Base-by-base conservation (phyloP, 2,888 invertebrate genomes). In the Drosophila melanosoma region DNA sequence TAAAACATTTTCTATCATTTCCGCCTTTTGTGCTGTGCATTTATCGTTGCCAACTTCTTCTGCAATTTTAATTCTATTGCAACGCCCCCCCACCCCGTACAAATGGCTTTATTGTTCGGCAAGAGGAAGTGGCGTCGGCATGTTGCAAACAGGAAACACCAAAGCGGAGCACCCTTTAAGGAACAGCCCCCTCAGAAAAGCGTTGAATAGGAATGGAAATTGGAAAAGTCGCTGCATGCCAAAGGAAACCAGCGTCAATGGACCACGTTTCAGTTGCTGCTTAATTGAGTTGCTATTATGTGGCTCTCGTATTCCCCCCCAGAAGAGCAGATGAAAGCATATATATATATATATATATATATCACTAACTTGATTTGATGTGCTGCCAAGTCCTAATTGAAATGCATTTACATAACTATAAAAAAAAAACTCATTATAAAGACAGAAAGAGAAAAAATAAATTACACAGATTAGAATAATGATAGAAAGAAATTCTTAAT, bases 1-100 rank as follows among this genome's bases (percentile, higher is more conserved):
- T 89, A 87, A 87, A 87, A 85, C 89, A 84, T 82, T 87, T 85
- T 87, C 87, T 80, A 87, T 87, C 79, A 85, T 85, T 87, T 87
- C 85, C 87, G 85, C 62, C 58, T 78, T 84, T 82, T 88, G 68
- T 70, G 71, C 64, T 54, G 45, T 54, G 42, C 72, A 70, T 76
- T 76, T 74, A 83, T 72, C 67, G 76, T 81, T 68, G 61, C 40
- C 61, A 69, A 49, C 71, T 86, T 84, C 85, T 82, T 83, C 69
- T 84, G 69, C 71, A 82, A 79, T 83, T 85, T 85, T 85, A 88
- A 85, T 85, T 88, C 77, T 57, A 78, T 82, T 88, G 88, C 64
- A 56, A 3, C 20, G 20, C 45, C 42, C 5, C 20, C 20, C 45
- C 42, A 2, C 20, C 20, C 20, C 7, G 45, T 15, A 20, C 20